Evolutionary conservation across 2,797 vertebrate species (phyloP), one percentile per base, ranked within the genome.

Genomic region (Malacoraja senta): DNA sequence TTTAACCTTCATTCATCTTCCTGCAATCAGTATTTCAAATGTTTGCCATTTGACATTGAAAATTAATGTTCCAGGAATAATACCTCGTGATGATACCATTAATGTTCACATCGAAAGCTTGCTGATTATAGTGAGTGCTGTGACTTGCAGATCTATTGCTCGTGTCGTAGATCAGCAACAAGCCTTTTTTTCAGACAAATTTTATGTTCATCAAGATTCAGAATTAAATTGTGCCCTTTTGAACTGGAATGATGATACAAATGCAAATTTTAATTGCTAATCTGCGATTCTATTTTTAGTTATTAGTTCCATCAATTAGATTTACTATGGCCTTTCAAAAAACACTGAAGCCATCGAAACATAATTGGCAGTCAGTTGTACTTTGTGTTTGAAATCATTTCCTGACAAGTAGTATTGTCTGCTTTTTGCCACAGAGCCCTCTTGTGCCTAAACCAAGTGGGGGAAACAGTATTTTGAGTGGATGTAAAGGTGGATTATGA

Each of bases 361-460:
- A 92, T 35, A 1, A 92, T 76, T 92, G 65, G 35, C 38, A 24
- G n/a, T 88, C 15, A 21, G n/a, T 92, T 92, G 38, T 76, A 10
- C n/a, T 92, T 24, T 72, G n/a, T 32, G 65, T 44, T 72, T 21
- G 35, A 68, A 72, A 38, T 10, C 10, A 74, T 92, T 74, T 91
- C 13, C 90, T 91, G 65, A 91, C 15, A 0, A 44, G 10, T 74
- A 24, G 38, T 44, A 44, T 92, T 53, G 12, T 29, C 38, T 44
- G 71, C 35, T 76, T 72, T 72, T 24, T 76, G 44, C 17, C 68
- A 76, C 90, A 92, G 90, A 74, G 68, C 90, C 90, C 90, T 92
- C 90, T 92, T 74, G 90, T 92, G 90, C 44, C 26, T 58, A 2
- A 72, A 76, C 35, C 32, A 72, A 74, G 35, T 3, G 21, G 13